phyloP scores from a whole-genome alignment of 1,140 invertebrate species.

The Elymnias hypermnestra region DNA sequence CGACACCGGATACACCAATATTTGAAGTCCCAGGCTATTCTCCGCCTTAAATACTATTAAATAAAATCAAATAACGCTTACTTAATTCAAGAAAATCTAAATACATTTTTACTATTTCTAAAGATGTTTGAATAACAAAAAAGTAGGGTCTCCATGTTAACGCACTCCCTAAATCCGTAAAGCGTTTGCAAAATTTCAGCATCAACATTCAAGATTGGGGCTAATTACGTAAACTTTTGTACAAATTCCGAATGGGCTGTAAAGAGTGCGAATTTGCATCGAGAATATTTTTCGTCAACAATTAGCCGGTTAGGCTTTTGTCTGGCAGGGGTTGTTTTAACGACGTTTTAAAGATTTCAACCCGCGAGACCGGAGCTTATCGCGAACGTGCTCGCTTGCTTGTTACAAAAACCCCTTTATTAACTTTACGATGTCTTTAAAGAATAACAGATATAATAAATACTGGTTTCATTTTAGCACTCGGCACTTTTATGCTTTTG shows the following conservation, averaged over 20 bases:
- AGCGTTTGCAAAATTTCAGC: constrained; percentile 24
- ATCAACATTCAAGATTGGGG: constrained; percentile 24
- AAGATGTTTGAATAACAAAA: constrained; percentile 2
- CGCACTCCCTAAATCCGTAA: constrained; percentile 3
- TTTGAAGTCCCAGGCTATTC: too few species aligned
- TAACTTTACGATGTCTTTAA: constrained; percentile 70
- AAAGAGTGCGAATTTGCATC: constrained; percentile 70
- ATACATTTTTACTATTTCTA: not conserved
- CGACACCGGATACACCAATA: too few species aligned
- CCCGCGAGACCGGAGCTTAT: constrained; percentile 55
- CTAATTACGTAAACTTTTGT: constrained; percentile 59
- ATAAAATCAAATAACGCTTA: too few species aligned
- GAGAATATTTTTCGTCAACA: constrained; percentile 71
- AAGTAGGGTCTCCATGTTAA: constrained; percentile 1
- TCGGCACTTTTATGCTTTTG: constrained; percentile 44
- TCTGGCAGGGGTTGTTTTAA: constrained; percentile 66
- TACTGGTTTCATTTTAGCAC: constrained; percentile 55
- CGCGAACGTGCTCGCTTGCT: constrained; percentile 58
- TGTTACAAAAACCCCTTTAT: constrained; percentile 71
- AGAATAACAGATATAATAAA: constrained; percentile 72
- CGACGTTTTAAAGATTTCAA: constrained; percentile 71
- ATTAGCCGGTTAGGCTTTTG: constrained; percentile 68
- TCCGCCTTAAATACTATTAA: too few species aligned
- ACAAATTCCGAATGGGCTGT: constrained; percentile 68
- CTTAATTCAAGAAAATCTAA: too few species aligned